Conservation (phyloP, 2,797 vertebrate genomes). For the Allobates femoralis region DNA sequence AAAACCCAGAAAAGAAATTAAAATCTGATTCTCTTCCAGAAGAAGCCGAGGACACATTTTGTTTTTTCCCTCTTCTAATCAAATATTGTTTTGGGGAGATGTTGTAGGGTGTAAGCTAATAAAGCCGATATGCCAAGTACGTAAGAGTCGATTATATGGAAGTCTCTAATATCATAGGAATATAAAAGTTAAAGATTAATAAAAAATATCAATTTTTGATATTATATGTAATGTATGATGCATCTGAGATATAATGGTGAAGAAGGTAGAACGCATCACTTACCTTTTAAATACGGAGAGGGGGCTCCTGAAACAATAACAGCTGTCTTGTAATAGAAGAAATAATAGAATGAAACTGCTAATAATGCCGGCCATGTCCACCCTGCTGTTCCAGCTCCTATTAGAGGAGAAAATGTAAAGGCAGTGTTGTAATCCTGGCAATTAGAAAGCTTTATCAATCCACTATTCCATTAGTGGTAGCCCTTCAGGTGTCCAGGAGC, state of each 20-base stretch:
- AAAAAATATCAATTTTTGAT: neutral
- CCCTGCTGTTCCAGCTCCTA: conserved; percentile 67
- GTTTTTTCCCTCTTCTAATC: neutral
- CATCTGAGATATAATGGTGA: neutral
- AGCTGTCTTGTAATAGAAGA: conserved; percentile 77
- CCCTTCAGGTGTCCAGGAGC: conserved; percentile 67
- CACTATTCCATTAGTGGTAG: conserved; percentile 72
- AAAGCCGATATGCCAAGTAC: neutral
- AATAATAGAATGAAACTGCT: conserved; percentile 74
- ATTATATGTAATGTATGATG: neutral
- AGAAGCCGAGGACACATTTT: neutral
- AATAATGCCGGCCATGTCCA: conserved; percentile 79
- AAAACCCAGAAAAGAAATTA: neutral
- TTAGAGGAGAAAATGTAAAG: conserved; percentile 66
- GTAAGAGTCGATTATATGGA: no score
- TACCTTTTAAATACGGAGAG: conserved; percentile 85
- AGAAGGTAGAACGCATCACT: conserved; percentile 44
- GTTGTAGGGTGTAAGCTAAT: neutral
- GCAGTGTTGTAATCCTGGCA: conserved; percentile 65
- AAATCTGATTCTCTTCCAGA: neutral
- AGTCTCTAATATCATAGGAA: neutral
- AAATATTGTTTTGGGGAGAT: neutral
- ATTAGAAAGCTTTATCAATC: conserved; percentile 69
- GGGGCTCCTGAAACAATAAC: conserved; percentile 75
- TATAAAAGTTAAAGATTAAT: neutral